These are phyloP conservation scores for Dromiciops gliroides DNA, from an alignment of 2,113 vertebrate genomes.

Conservation along the genomic window DNA sequence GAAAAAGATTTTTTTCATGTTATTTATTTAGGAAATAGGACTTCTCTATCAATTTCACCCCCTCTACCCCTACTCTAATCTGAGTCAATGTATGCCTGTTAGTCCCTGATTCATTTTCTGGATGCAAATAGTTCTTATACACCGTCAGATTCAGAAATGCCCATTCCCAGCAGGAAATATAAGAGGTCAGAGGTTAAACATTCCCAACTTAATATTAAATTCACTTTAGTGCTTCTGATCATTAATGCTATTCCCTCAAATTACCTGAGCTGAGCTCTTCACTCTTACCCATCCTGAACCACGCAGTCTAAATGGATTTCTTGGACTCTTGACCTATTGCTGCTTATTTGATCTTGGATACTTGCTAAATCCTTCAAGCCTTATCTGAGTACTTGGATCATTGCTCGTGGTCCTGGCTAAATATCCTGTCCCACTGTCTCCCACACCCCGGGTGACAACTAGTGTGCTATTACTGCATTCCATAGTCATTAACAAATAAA, in stretches of 20 bases:
- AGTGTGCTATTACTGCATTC: background rate
- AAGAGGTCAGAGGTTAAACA: background rate
- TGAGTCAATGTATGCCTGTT: background rate
- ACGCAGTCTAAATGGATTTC: slow-evolving; percentile 5
- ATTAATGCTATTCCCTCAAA: background rate
- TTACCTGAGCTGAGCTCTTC: background rate
- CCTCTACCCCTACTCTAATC: background rate
- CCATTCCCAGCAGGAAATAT: background rate
- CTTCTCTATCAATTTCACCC: background rate
- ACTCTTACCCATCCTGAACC: background rate
- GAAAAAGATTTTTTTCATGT: background rate
- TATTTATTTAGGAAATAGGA: background rate
- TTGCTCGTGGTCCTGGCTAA: background rate
- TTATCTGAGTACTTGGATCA: background rate
- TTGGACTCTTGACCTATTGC: background rate
- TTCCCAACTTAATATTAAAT: background rate
- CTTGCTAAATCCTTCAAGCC: background rate
- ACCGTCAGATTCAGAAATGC: background rate
- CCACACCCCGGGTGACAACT: background rate
- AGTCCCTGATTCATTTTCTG: background rate
- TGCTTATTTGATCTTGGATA: background rate
- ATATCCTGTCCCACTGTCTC: background rate
- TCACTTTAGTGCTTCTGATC: background rate
- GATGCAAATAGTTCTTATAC: background rate
- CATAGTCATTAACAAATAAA: background rate